Evolutionary conservation across 2,113 vertebrate genomes (phyloP), one percentile per base, ranked within the genome.

Genomic region (Labeo rohita): DNA sequence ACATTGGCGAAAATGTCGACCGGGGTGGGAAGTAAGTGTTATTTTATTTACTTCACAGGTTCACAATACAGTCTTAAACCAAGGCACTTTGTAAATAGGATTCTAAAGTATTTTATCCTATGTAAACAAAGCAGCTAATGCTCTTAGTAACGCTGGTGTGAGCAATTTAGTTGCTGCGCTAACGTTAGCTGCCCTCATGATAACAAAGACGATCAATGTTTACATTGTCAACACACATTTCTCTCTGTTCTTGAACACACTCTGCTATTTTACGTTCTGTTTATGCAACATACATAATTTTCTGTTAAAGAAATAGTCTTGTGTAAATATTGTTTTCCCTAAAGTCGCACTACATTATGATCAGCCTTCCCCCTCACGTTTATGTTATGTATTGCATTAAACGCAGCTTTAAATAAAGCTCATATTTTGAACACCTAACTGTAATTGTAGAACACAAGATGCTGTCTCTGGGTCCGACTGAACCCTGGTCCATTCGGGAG

Each of bases 401-500:
- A 0, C n/a, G 3, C 73, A 77, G 47, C n/a, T 75, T 47, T 4
- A 54, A 54, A 77, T 77, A 8, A 77, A 50, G 52, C 7, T 34
- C 21, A 34, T 52, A 1, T 18, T 76, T 34, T 77, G n/a, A 73
- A 56, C 34, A 9, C 45, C 28, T 39, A 36, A 72, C 50, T 73
- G 61, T 66, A 34, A 68, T 63, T 66, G 72, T 91, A 99, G 98
- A 99, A 92, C 98, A 99, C 93, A 99, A 99, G 89, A 94, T 99
- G 84, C 91, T 97, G 92, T 96, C 95, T 88, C 94, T 95, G 83
- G 98, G 98, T 34, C 98, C 98, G 4, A 99, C 97, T 0, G 98
- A 99, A 90, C 97, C 97, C 0, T 99, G 98, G 98, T 99, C 98
- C 9, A 94, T 99, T 88, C 95, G 97, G 68, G 98, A 99, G 92